phyloP scores from a whole-genome alignment of 2,797 vertebrate genomes.

The Neomorphus geoffroyi region DNA sequence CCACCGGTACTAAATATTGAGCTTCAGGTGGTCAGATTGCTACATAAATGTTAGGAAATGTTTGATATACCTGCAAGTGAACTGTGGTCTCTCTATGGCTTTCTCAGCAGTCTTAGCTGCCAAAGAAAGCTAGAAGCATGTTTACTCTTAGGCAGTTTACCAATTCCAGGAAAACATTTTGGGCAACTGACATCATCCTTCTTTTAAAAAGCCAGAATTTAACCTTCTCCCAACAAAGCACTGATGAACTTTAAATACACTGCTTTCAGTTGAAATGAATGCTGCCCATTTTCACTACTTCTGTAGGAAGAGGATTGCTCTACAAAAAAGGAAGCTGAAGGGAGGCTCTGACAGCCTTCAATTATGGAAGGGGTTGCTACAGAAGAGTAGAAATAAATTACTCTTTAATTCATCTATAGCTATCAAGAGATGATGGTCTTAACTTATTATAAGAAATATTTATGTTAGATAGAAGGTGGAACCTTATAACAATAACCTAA shows the following conservation, averaged over 20 bases:
- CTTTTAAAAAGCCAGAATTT: not conserved
- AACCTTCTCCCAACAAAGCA: not conserved
- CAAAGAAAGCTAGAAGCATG: not conserved
- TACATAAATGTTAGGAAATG: not conserved
- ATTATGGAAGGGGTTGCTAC: not conserved
- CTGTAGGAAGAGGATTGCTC: not conserved
- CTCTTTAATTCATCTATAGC: not conserved
- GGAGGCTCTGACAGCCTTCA: not conserved
- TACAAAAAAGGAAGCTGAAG: not conserved
- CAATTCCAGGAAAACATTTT: not conserved
- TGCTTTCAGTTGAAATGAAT: not conserved
- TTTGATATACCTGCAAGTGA: not conserved
- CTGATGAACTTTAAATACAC: not conserved
- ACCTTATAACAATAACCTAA: not conserved
- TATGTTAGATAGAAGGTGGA: not conserved
- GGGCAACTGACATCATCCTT: not conserved
- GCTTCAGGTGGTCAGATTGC: not conserved
- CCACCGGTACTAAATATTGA: not conserved
- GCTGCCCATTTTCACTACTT: not conserved
- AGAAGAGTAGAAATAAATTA: not conserved
- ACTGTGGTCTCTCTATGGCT: not conserved
- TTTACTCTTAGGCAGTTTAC: not conserved
- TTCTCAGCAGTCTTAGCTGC: not conserved
- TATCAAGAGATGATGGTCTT: not conserved
- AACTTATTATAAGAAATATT: not conserved